Evolutionary conservation across 2,888 invertebrate genomes (phyloP), one percentile per base, ranked within the genome.

Genomic region (Agrotis exclamationis): DNA sequence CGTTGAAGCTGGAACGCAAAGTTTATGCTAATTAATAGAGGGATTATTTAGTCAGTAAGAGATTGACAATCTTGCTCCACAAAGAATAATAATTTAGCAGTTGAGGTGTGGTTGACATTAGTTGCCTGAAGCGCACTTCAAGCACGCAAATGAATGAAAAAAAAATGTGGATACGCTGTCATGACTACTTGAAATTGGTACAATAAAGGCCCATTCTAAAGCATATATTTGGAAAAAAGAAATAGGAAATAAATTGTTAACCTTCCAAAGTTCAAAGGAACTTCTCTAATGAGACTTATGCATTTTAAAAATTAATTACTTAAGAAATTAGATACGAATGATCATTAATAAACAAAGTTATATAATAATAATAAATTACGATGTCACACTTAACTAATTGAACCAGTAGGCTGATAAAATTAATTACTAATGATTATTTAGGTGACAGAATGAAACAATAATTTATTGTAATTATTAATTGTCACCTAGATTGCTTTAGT

Each of bases 381-480:
- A 51, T 65, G 50, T 58, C 16, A 47, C 24, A 47, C 20, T 45
- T 51, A 20, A n/a, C 24, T 45, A 39, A 60, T 60, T 47, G 1
- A 60, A 54, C 18, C 16, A 70, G 45, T 53, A 45, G 53, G 33
- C 24, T 20, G n/a, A 44, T 73, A 44, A 28, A 72, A 47, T 20
- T 47, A 18, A 53, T 75, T n/a, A 75, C 11, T 66, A 58, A 65
- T 75, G 11, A 57, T 48, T 48, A 20, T 53, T 47, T 18, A 51
- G 18, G 45, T 54, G 50, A 64, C 56, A 58, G 24, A 28, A 73
- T 24, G 20, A 65, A 57, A 65, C 18, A 33, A 3, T 18, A 1
- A 68, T 70, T 45, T 47, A 28, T 74, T 74, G 18, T 63, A 47
- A 74, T 56, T 56, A 45, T 50, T 59, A 73, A 63, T 9, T 45